phyloP scores from a whole-genome alignment of 1,140 invertebrate species.

The Eufriesea mexicana region DNA sequence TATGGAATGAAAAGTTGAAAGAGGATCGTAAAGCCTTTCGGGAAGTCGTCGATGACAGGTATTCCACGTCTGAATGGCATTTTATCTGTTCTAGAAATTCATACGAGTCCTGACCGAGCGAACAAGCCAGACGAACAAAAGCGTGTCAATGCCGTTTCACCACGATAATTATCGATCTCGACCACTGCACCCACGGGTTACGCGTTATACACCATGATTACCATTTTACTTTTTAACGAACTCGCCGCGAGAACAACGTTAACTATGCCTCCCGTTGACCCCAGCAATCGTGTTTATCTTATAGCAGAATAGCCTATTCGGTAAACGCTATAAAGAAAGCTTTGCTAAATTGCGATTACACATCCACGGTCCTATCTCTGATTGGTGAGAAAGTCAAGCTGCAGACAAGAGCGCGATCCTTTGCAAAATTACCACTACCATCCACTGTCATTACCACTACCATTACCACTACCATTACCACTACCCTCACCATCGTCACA shows the following conservation, averaged over 20 bases:
- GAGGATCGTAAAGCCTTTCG: neutral
- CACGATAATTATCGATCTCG: slow-evolving; percentile 26
- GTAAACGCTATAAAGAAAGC: too few species aligned
- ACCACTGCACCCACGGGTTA: neutral
- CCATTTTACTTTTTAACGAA: neutral
- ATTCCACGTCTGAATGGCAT: neutral
- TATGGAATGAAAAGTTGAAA: neutral
- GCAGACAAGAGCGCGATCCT: too few species aligned
- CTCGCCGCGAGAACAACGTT: too few species aligned
- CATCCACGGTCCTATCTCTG: too few species aligned
- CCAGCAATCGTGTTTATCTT: neutral
- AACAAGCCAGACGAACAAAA: slow-evolving; percentile 15
- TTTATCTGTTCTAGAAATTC: slow-evolving; percentile 1
- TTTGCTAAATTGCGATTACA: too few species aligned
- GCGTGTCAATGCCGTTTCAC: slow-evolving; percentile 20
- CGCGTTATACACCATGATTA: neutral
- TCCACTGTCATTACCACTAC: too few species aligned
- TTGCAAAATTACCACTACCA: too few species aligned
- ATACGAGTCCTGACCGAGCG: neutral
- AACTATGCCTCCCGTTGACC: neutral
- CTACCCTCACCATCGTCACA: too few species aligned
- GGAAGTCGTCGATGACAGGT: neutral
- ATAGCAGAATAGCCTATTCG: too few species aligned
- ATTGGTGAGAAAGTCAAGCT: too few species aligned
- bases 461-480: too few species aligned